Conservation (phyloP, 2,113 vertebrate species). For the Formicarius rufipectus region DNA sequence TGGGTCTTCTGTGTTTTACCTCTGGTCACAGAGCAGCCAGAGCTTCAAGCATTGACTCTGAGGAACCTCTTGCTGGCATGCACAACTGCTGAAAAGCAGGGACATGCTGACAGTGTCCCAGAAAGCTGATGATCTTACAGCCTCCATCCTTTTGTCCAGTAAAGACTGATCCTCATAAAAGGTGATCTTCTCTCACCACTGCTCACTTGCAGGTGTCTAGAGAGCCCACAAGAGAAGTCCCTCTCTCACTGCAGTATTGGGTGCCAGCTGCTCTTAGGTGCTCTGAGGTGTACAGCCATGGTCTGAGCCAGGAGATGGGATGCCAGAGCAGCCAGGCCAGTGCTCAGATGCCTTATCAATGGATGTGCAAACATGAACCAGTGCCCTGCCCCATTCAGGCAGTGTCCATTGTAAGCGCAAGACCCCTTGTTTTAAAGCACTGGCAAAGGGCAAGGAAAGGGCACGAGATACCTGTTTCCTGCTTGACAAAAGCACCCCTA, state of each 20-base stretch:
- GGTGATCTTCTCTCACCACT: not conserved
- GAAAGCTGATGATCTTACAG: not conserved
- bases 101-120: not conserved
- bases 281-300: accelerated
- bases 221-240: not conserved
- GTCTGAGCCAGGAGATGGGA: not conserved
- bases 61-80: not conserved
- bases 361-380: not conserved
- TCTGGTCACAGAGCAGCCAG: not conserved
- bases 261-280: not conserved
- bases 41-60: not conserved
- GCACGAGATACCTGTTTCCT: not conserved
- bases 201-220: accelerated
- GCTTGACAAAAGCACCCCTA: not conserved
- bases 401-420: not conserved
- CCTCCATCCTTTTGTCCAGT: not conserved
- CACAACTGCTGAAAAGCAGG: not conserved
- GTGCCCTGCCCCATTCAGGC: not conserved
- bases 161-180: not conserved
- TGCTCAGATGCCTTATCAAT: not conserved
- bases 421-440: not conserved
- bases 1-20: not conserved
- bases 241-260: not conserved
- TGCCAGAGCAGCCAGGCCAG: not conserved
- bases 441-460: not conserved